A percentile compares a stretch with the other conserved stretches of the same genome.
These are phyloP conservation scores for Riptortus pedestris DNA, from an alignment of 1,140 invertebrate genomes.

Conservation along the genomic window DNA sequence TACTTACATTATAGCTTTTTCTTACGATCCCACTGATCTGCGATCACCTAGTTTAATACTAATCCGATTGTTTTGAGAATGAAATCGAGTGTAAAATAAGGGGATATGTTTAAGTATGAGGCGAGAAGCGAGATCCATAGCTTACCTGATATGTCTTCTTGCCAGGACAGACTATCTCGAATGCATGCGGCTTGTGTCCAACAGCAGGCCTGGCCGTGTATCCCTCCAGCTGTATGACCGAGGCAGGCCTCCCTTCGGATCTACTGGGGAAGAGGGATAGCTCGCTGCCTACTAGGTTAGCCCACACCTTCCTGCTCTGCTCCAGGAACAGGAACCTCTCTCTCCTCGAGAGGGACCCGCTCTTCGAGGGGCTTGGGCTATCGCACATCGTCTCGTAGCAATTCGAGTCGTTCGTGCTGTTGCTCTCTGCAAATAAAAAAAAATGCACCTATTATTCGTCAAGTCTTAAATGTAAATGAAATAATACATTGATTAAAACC, in stretches of 20 bases:
- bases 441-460: not conserved
- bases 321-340: slow-evolving; percentile 21
- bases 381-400: slow-evolving; percentile 21
- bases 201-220: slow-evolving; percentile 27
- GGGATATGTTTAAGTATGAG: too few relatives aligned
- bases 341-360: slow-evolving; percentile 10
- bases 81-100: too few relatives aligned
- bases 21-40: too few relatives aligned
- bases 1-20: too few relatives aligned
- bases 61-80: too few relatives aligned
- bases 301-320: slow-evolving; percentile 21
- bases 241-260: slow-evolving; percentile 25
- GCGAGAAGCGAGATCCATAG: too few relatives aligned
- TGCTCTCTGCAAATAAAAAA: not conserved
- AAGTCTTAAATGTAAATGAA: not conserved
- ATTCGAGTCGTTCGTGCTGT: not conserved
- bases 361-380: not conserved
- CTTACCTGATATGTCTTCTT: slow-evolving; percentile 32
- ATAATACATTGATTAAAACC: too few relatives aligned
- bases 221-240: slow-evolving; percentile 25
- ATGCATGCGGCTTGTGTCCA: slow-evolving; percentile 11
- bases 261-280: slow-evolving; percentile 26
- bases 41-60: too few relatives aligned
- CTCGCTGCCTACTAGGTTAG: not conserved
- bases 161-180: slow-evolving; percentile 30